Base-by-base conservation (phyloP, 2,888 invertebrate species). In the Leptothorax acervorum region DNA sequence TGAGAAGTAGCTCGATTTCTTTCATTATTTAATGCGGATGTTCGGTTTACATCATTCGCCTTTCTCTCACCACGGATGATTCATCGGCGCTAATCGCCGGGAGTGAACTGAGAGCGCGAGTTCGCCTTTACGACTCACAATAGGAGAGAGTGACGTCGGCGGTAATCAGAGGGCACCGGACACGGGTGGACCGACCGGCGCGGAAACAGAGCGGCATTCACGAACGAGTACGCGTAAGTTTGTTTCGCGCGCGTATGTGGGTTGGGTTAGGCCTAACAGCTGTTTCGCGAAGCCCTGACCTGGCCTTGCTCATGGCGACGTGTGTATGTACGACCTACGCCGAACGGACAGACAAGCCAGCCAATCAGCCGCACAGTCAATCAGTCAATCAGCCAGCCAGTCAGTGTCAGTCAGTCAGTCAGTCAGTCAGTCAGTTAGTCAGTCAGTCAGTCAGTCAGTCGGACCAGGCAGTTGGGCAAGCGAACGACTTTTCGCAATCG, bases 281-380 rank as follows among this genome's bases (percentile, higher is more conserved):
- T 93, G 93, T 93, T 93, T 93, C 91, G 92, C 93, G 90, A 91
- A 88, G 87, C 93, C 93, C 85, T 93, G 93, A 93, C 93, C 93
- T 93, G 93, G 93, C 85, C 78, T 88, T 68, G 84, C 87, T 87
- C 73, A 74, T 85, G 86, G 55, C 84, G 81, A 57, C n/a, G 85
- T 87, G 85, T 83, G 78, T 66, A 81, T 18, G 84, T 66, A 83
- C 91, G 76, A 89, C 92, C 92, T 92, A 92, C 92, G 90, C 89
- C 88, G 84, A 90, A 90, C 87, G 83, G 82, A 57, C 88, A 85
- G 82, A 57, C 88, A 85, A 88, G 73, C 87, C 86, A 87, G 85
- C 83, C 88, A 90, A 86, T 85, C 78, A 85, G 18, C 31, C 45
- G 74, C 71, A 74, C 55, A 86, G 76, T 83, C 83, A 83, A 84